Percentiles rank a stretch among this genome's conserved stretches.
These are phyloP conservation scores for Conus betulinus DNA, from an alignment of 1,140 invertebrate species.

Conservation along the genomic window DNA sequence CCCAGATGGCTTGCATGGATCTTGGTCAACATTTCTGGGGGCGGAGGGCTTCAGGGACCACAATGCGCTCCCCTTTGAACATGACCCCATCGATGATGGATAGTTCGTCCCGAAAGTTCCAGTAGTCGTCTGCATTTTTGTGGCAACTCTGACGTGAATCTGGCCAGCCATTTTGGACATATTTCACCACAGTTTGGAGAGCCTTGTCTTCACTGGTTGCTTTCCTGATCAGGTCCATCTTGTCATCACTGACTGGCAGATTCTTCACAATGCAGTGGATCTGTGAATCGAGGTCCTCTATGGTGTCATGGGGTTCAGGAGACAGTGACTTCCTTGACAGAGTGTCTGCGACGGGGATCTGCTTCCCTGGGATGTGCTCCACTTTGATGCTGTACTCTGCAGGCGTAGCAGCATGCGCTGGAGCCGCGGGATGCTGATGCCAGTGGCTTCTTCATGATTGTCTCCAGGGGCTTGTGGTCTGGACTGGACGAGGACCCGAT, in stretches of 20 bases:
- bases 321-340: conserved; percentile 34
- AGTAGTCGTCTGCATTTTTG: not conserved
- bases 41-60: not conserved
- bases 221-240: conserved; percentile 17
- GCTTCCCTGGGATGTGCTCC: too few relatives aligned
- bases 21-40: not conserved
- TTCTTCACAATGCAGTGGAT: conserved; percentile 6
- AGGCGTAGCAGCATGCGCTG: too few relatives aligned
- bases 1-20: conserved; percentile 20
- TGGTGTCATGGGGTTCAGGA: not conserved
- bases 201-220: conserved; percentile 16
- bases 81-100: conserved; percentile 7
- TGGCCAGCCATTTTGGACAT: conserved; percentile 14
- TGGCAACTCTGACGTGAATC: not conserved
- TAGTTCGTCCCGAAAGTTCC: conserved; percentile 20
- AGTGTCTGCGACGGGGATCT: conserved; percentile 44
- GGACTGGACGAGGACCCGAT: conserved; percentile 54
- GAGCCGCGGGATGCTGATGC: too few relatives aligned
- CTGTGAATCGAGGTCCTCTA: conserved; percentile 7
- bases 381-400: too few relatives aligned
- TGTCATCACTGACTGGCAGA: conserved; percentile 19
- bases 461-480: conserved; percentile 60
- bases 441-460: too few relatives aligned
- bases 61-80: conserved; percentile 23
- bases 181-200: not conserved